Base-by-base conservation (phyloP, 2,113 vertebrate species). In the Pandion haliaetus region DNA sequence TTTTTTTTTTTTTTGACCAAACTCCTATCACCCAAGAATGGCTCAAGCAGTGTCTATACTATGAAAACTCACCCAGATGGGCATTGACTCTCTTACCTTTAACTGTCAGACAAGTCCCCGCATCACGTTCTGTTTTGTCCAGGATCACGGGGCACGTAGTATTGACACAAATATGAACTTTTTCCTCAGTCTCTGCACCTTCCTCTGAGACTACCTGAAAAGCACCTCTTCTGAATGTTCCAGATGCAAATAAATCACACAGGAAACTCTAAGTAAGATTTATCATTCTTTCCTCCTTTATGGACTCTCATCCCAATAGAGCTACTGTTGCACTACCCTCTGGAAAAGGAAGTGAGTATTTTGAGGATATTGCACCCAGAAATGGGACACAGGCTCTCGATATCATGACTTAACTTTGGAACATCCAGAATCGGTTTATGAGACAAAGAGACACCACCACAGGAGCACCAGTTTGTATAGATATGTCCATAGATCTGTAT, bases 401-500 rank as follows among this genome's bases (percentile, higher is more conserved):
- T 3, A 44, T 17, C 65, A 66, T 2, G 4, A 25, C 50, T 50
- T 47, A 47, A 47, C 23, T 80, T 78, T 52, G 54, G 31, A 67
- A 66, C 50, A 50, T 14, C 44, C 66, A 70, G 26, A 49, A 82
- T 9, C 6, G 5, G 45, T 4, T 2, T 2, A 45, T 0, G 0
- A 93, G n/a, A 65, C 47, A 70, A 40, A 92, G 21, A 90, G 17
- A 80, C 6, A 12, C 47, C 32, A 55, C 10, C 63, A 54, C 52
- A 49, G 18, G 34, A 69, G 42, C 66, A 52, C 55, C 20, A 47
- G 12, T 52, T 84, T 44, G 21, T 94, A 94, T 4, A 94, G 93
- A 76, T 96, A 88, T 92, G 87, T 97, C 74, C 94, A 97, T 93
- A 97, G 91, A 92, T 92, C 95, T 97, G n/a, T 95, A 90, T 90